Evolutionary conservation across 2,797 vertebrate genomes (phyloP).

Genomic region (Pachyuromys duprasi): DNA sequence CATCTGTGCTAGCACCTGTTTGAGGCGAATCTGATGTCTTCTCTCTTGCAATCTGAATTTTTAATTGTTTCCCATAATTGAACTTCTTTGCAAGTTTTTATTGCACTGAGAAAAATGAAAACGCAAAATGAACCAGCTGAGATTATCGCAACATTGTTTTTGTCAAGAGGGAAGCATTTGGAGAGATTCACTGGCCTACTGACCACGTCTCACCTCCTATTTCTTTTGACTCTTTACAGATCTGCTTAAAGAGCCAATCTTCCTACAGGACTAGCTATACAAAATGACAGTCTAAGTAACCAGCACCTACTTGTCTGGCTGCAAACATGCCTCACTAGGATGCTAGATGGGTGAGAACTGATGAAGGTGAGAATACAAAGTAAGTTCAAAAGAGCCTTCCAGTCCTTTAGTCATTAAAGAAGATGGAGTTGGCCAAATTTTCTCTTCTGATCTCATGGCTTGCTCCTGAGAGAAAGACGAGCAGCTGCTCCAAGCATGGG

Average conservation of each 20-base stretch:
- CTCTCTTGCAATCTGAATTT: conserved; percentile 78
- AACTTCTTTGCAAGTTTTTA: conserved; percentile 80
- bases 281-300: not conserved
- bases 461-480: not conserved
- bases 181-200: not conserved
- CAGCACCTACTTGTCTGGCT: not conserved
- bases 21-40: conserved; percentile 74
- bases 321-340: not conserved
- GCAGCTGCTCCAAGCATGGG: not conserved
- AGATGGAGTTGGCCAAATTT: not conserved
- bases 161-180: conserved; percentile 60
- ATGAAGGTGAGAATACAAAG: not conserved
- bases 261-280: not conserved
- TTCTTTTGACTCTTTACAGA: conserved; percentile 38
- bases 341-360: not conserved
- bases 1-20: conserved; percentile 80
- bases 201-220: conserved; percentile 50
- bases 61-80: conserved; percentile 83
- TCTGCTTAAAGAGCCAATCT: not conserved
- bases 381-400: not conserved
- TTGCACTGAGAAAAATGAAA: conserved; percentile 75
- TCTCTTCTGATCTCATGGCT: not conserved
- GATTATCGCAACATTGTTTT: conserved; percentile 72
- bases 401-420: not conserved
- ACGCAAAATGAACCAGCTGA: conserved; percentile 70